phyloP scores from a whole-genome alignment of 2,888 invertebrate genomes.

The Nemotelus pantherinus region DNA sequence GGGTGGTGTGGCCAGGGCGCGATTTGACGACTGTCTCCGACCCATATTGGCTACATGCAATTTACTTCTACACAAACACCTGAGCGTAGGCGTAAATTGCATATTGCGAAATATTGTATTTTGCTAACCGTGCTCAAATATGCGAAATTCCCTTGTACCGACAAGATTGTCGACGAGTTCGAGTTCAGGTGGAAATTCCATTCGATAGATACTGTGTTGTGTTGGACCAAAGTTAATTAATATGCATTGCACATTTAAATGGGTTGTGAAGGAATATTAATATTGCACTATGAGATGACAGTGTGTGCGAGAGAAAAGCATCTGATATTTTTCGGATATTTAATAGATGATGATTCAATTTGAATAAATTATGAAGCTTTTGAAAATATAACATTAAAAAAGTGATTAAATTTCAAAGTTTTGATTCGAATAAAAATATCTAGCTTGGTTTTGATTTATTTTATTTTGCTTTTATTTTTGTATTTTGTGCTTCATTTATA shows the following conservation, averaged over 20 bases:
- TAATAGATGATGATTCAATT: no score
- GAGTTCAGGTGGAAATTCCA: constrained; percentile 39
- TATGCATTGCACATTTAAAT: constrained; percentile 3
- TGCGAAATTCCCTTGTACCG: background rate
- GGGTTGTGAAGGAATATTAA: no score
- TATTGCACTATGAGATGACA: no score
- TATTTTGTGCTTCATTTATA: no score
- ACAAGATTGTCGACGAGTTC: background rate
- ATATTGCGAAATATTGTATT: constrained; percentile 12
- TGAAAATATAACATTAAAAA: no score
- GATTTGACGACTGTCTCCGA: background rate
- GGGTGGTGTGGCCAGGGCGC: background rate
- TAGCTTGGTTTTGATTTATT: no score
- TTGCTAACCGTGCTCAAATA: constrained; percentile 19
- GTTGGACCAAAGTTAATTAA: background rate
- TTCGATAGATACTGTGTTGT: background rate
- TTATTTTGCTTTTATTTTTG: no score
- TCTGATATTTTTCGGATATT: no score
- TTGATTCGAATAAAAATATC: no score
- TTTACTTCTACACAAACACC: constrained; percentile 4
- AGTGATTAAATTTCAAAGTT: no score
- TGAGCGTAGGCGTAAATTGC: constrained; percentile 28
- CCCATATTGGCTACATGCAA: constrained; percentile 12
- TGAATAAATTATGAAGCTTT: no score
- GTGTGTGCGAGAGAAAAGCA: no score